Conservation (phyloP, 2,113 vertebrate species). For the Motacilla tschutschensis region DNA sequence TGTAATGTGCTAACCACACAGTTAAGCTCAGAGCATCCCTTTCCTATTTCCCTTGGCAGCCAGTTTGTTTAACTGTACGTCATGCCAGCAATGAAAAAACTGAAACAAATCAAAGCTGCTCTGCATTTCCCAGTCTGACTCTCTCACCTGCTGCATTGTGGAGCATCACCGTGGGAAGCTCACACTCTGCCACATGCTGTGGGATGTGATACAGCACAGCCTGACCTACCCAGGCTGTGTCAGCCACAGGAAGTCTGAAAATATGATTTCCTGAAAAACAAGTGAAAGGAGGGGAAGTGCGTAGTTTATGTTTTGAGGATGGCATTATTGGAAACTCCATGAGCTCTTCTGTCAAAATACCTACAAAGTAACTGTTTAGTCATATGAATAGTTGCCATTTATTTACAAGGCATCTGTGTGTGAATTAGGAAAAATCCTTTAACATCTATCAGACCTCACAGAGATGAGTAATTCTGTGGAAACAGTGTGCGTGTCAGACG, state of each 20-base stretch:
- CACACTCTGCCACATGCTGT: background rate
- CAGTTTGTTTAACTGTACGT: slow-evolving; percentile 20
- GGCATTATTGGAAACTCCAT: slow-evolving; percentile 50
- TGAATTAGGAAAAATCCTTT: slow-evolving; percentile 35
- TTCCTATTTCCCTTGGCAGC: slow-evolving; percentile 47
- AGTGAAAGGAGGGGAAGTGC: slow-evolving; percentile 42
- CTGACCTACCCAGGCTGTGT: background rate
- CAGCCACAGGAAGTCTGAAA: slow-evolving; percentile 41
- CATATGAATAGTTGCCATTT: slow-evolving; percentile 15
- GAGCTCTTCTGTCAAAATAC: slow-evolving; percentile 4
- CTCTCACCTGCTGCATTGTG: background rate
- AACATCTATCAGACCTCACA: background rate
- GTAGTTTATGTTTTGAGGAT: slow-evolving; percentile 41
- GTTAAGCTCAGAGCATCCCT: slow-evolving; percentile 31
- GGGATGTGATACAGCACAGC: background rate
- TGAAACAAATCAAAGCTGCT: slow-evolving; percentile 1
- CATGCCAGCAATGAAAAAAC: background rate
- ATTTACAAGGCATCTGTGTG: slow-evolving; percentile 2
- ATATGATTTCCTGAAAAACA: slow-evolving; percentile 60
- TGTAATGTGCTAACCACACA: slow-evolving; percentile 1
- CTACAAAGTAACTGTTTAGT: background rate
- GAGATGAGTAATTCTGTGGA: slow-evolving; percentile 54
- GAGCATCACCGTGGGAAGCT: background rate
- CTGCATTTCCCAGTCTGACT: background rate
- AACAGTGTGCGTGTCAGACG: slow-evolving; percentile 18